Base-by-base conservation (phyloP, 2,888 invertebrate species). In the Callyntrura guangdongensis region DNA sequence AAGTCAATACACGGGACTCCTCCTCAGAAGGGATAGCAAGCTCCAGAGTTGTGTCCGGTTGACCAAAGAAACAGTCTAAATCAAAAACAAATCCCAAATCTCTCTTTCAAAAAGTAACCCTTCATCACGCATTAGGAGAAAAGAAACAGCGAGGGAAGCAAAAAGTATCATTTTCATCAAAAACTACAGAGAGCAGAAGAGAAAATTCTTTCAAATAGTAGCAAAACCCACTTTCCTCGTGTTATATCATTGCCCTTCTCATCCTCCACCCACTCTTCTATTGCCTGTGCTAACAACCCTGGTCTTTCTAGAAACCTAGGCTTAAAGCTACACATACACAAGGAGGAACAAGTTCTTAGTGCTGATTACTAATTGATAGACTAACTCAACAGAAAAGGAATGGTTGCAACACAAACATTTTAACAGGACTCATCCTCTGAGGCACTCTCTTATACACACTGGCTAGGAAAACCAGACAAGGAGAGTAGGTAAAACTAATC, bases 1-100 rank as follows among this genome's bases (percentile, higher is more conserved):
- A 96, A 87, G 98, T 98, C 94, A 98, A 96, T 93, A 98, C 98
- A 94, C 98, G 97, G 94, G 97, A 98, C 96, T 98, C 98, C 96
- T 98, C 98, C 95, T 98, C 98, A 97, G 98, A 98, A 97, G 93
- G 93, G 59, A 93, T 87, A 47, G 93, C 90, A 90, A 93, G 92
- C 90, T 92, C 93, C 81, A 93, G 84, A 22, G 90, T 91, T 79
- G 93, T 91, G 81, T 94, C 94, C 90, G 94, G 91, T 89, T 93
- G 92, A 89, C 93, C 93, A 91, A 93, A 93, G 92, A 93, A 93
- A 85, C 93, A 93, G 92, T 93, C 93, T 94, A 90, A 81, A 90
- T 86, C 84, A 89, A 77, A 84, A 84, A 89, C 67, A 84, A 89
- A 89, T 89, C 89, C 83, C 89, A 89, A 36, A 36, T 36, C 36